phyloP scores from a whole-genome alignment of 1,140 invertebrate species.

The Cydia splendana region DNA sequence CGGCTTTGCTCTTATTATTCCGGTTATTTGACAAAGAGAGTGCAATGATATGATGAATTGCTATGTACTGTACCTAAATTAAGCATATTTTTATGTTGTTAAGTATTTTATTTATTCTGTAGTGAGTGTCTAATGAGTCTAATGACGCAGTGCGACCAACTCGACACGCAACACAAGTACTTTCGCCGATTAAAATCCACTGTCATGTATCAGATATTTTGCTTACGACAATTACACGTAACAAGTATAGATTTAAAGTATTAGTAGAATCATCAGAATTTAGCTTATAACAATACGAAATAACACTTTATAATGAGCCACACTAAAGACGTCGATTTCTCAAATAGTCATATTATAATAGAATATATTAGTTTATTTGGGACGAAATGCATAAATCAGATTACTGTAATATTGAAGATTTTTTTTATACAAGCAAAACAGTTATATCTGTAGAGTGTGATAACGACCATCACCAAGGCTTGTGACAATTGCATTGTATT shows the following conservation, averaged over 20 bases:
- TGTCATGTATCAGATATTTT: conserved; percentile 31
- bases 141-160: conserved; percentile 50
- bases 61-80: conserved; percentile 9
- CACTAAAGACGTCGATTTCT: not conserved
- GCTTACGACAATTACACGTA: not conserved
- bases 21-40: no score
- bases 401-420: no score
- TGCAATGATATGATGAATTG: not conserved
- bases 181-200: conserved; percentile 71
- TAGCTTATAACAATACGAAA: not conserved
- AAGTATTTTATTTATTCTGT: not conserved
- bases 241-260: not conserved
- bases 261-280: not conserved
- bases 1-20: no score
- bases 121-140: not conserved
- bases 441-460: no score
- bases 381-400: no score
- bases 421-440: no score
- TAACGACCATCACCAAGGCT: no score
- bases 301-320: not conserved
- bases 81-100: not conserved
- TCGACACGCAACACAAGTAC: conserved; percentile 57
- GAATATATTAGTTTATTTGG: no score
- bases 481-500: no score
- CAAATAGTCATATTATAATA: no score